phyloP scores from a whole-genome alignment of 23 tunicate species.

The Trididemnum nubilum region DNA sequence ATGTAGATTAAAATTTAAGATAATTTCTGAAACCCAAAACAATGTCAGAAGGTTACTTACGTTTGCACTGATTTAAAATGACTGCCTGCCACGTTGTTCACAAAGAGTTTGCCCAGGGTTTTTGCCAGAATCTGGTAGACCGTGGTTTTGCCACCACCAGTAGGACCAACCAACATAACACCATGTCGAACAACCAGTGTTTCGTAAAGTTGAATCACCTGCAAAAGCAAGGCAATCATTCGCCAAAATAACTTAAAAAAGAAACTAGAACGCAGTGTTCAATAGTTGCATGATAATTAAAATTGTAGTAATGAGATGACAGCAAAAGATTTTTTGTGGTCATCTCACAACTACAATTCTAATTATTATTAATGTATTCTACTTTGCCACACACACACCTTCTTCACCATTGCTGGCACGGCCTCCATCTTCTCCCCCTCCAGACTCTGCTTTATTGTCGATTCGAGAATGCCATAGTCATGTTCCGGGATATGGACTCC shows the following conservation, averaged over 20 bases:
- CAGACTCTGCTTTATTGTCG: conserved; percentile 76
- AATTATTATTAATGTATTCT: neutral
- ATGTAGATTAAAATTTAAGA: too few species aligned
- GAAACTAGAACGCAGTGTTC: too few species aligned
- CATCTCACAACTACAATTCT: too few species aligned
- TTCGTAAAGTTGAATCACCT: conserved; percentile 96
- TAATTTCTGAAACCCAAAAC: too few species aligned
- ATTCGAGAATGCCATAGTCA: conserved; percentile 87
- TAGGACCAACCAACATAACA: conserved; percentile 99
- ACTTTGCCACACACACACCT: conserved; percentile 28
- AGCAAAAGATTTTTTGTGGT: too few species aligned
- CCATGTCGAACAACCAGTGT: conserved; percentile 98
- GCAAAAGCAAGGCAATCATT: too few species aligned
- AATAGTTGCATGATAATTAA: too few species aligned
- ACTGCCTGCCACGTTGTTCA: conserved; percentile 56
- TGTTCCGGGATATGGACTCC: conserved; percentile 98
- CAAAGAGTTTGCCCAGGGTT: conserved; percentile 56
- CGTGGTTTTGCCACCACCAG: conserved; percentile 97
- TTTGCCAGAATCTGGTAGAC: conserved; percentile 71
- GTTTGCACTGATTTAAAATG: conserved; percentile 69
- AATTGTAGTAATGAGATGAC: neutral
- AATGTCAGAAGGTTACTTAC: too few species aligned
- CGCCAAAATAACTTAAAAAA: too few species aligned
- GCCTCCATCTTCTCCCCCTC: conserved; percentile 66
- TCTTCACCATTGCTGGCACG: conserved; percentile 64